Evolutionary conservation across 2,113 vertebrate genomes (phyloP).

Genomic region (Microtus ochrogaster): DNA sequence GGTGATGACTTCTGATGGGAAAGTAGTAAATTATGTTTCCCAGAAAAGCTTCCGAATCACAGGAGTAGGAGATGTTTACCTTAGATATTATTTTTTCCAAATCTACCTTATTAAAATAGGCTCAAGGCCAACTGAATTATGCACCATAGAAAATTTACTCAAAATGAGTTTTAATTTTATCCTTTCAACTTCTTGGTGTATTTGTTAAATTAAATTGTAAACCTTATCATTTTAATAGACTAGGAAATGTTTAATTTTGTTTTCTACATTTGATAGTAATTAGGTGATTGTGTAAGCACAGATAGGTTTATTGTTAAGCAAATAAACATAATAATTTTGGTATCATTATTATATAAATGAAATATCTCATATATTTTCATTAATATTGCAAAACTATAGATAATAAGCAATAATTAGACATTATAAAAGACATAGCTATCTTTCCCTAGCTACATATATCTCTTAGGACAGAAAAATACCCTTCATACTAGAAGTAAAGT

Average conservation of each 20-base stretch:
- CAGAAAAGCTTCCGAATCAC: background rate
- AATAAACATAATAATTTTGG: background rate
- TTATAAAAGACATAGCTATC: background rate
- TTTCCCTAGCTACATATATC: background rate
- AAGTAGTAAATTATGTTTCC: background rate
- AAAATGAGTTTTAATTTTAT: background rate
- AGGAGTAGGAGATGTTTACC: background rate
- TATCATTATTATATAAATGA: background rate
- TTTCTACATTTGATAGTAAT: background rate
- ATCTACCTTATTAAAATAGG: background rate
- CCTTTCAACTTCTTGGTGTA: background rate
- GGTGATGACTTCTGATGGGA: background rate
- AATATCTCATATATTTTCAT: background rate
- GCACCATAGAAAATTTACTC: background rate
- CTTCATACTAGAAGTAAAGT: conserved; percentile 12
- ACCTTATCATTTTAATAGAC: background rate
- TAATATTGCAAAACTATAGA: background rate
- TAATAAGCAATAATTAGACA: background rate
- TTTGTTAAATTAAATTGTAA: conserved; percentile 33
- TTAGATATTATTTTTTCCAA: background rate
- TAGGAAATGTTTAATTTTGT: background rate
- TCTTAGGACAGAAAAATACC: background rate
- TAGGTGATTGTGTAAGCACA: background rate
- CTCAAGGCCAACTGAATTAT: background rate
- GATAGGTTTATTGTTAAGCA: conserved; percentile 30